These are phyloP conservation scores for Rachycentron canadum DNA, from an alignment of 2,797 vertebrate genomes.

Conservation along the genomic window DNA sequence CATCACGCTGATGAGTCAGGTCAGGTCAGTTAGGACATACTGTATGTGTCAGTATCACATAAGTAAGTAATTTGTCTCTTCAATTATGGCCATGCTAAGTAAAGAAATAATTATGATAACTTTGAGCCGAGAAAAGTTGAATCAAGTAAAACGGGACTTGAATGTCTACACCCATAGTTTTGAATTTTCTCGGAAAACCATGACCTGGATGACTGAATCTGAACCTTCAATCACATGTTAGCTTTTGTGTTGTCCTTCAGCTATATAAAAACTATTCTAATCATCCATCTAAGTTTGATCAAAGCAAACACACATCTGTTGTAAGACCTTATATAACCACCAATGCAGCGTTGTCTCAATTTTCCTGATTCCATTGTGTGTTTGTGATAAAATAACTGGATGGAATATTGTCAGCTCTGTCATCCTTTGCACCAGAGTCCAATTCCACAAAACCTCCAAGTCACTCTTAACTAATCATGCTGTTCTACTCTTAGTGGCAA, in stretches of 20 bases:
- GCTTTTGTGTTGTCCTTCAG: background rate
- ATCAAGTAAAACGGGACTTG: too few species aligned
- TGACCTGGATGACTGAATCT: too few species aligned
- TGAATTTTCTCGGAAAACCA: too few species aligned
- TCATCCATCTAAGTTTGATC: background rate
- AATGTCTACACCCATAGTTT: too few species aligned
- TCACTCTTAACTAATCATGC: constrained; percentile 38
- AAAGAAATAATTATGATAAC: constrained; percentile 2
- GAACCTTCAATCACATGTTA: background rate
- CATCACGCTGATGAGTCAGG: background rate
- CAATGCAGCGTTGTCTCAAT: background rate
- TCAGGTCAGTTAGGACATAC: background rate
- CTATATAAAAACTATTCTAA: background rate
- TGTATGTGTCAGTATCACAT: background rate
- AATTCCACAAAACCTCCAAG: constrained; percentile 9
- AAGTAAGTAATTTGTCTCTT: background rate
- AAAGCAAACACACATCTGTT: background rate
- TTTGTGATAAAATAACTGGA: background rate
- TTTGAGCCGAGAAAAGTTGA: background rate
- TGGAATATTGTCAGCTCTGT: background rate
- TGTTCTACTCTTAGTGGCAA: constrained; percentile 48
- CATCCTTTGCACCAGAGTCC: constrained; percentile 13
- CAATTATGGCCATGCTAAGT: background rate
- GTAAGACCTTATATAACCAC: background rate
- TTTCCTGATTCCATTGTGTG: background rate